A percentile compares a stretch with the other conserved stretches of the same genome.
Evolutionary conservation across 2,113 vertebrate species (phyloP).

Genomic region (Grammomys dolichurus): DNA sequence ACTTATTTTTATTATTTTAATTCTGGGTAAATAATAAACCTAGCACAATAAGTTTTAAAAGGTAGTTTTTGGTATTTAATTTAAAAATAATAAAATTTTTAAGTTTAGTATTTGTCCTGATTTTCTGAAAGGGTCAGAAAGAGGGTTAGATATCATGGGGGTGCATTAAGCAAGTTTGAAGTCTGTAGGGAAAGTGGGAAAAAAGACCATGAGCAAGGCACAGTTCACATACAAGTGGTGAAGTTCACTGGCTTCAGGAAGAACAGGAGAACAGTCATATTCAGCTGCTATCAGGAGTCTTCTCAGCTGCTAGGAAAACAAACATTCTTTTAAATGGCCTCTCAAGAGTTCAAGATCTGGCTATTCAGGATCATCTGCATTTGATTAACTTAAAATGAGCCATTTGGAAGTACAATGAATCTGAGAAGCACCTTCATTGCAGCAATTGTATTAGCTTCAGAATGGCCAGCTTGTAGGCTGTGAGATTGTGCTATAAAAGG

Average conservation of each 20-base stretch:
- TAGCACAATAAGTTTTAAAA: not conserved
- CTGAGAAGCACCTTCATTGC: not conserved
- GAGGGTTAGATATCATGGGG: not conserved
- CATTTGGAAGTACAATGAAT: not conserved
- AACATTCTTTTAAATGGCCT: not conserved
- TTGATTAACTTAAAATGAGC: not conserved
- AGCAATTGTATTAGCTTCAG: not conserved
- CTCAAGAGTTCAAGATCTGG: not conserved
- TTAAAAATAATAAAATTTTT: not conserved
- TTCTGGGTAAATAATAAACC: not conserved
- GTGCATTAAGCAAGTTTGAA: not conserved
- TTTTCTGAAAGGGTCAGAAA: not conserved
- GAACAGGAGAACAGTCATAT: not conserved
- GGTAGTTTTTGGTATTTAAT: not conserved
- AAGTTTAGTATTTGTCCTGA: not conserved
- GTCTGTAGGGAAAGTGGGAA: too few relatives aligned
- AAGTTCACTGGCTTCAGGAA: not conserved
- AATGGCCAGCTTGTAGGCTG: not conserved
- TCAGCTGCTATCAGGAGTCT: not conserved
- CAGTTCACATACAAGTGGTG: not conserved
- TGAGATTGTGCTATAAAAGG: not conserved
- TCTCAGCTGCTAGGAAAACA: not conserved
- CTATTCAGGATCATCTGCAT: not conserved
- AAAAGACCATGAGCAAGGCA: not conserved
- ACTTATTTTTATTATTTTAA: slow-evolving; percentile 11